Conservation (phyloP, 1,140 invertebrate genomes). For the Sarcophaga peregrina region DNA sequence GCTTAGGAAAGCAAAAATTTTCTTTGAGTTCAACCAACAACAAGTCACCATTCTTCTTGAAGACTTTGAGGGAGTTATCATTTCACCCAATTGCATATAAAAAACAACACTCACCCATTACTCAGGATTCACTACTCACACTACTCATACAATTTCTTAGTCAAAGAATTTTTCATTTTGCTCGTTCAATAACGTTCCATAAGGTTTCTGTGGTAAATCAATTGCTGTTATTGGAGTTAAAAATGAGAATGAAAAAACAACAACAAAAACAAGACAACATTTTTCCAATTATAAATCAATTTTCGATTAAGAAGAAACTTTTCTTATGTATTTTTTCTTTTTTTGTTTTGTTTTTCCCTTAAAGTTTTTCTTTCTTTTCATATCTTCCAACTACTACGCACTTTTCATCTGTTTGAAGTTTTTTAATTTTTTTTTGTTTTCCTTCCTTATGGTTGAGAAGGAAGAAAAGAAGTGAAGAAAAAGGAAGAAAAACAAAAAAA, state of each 20-base stretch:
- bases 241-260: constrained; percentile 13
- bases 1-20: no score
- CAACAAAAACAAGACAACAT: constrained; percentile 50
- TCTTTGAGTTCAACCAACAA: no score
- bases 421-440: constrained; percentile 10
- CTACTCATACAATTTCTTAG: background rate
- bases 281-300: constrained; percentile 66
- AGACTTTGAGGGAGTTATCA: no score
- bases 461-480: no score
- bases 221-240: constrained; percentile 53
- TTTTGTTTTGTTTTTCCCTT: constrained; percentile 29
- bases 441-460: no score
- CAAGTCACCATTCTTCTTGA: no score
- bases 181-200: constrained; percentile 15
- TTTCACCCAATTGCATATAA: no score
- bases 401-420: constrained; percentile 8
- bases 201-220: constrained; percentile 61
- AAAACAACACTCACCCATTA: no score
- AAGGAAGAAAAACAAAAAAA: no score
- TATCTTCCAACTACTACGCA: constrained; percentile 29
- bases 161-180: background rate
- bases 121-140: background rate
- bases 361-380: constrained; percentile 8
- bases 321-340: no score
- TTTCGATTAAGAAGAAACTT: constrained; percentile 67